Evolutionary conservation across 2,888 invertebrate genomes (phyloP).

Genomic region (Trichopria drosophilae): DNA sequence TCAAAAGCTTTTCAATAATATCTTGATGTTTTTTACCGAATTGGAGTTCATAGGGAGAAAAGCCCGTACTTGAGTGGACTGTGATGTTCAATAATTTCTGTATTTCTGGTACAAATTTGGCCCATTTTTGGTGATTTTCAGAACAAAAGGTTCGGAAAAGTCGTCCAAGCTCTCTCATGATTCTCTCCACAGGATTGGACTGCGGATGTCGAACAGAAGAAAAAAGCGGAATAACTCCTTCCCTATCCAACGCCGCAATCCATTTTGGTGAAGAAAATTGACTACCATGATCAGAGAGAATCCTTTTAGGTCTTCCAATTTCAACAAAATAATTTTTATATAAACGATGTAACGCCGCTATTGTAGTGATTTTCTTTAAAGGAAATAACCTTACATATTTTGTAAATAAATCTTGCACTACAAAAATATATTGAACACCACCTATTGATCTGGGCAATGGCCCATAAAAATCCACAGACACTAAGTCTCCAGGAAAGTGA

Average conservation of each 20-base stretch:
- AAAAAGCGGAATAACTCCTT: too few relatives aligned
- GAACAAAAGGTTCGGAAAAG: background rate
- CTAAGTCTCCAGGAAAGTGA: constrained; percentile 16
- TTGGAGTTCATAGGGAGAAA: background rate
- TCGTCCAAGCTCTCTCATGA: background rate
- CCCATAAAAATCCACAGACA: constrained; percentile 31
- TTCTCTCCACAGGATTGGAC: background rate
- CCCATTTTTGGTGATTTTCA: background rate
- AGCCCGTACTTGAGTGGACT: background rate
- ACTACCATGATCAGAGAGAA: too few relatives aligned
- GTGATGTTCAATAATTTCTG: background rate
- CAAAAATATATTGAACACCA: constrained; percentile 29
- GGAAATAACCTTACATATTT: constrained; percentile 26
- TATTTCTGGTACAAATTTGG: background rate
- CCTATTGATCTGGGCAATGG: constrained; percentile 22
- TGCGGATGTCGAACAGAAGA: background rate
- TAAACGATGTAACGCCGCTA: too few relatives aligned
- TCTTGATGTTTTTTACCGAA: background rate
- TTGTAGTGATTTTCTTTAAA: constrained; percentile 22
- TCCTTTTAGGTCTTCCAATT: too few relatives aligned
- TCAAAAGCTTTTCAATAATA: background rate
- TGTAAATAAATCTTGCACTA: constrained; percentile 23
- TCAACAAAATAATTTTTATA: too few relatives aligned
- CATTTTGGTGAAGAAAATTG: too few relatives aligned
- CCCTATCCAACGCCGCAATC: too few relatives aligned